Conservation (phyloP, 2,888 invertebrate genomes). For the Conops quadrifasciatus region DNA sequence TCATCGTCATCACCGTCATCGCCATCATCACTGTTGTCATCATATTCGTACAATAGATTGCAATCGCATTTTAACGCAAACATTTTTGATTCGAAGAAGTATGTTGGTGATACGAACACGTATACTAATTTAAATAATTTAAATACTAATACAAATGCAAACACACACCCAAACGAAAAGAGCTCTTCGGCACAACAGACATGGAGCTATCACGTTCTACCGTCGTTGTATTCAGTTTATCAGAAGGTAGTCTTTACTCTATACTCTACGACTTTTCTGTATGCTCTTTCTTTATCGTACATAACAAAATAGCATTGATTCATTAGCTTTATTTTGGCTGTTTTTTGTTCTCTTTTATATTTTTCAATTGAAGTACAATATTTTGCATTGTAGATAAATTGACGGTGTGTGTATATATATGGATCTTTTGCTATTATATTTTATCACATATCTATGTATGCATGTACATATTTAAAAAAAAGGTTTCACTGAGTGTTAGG, state of each 20-base stretch:
- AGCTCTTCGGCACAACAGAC: slow-evolving; percentile 68
- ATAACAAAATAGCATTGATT: background rate
- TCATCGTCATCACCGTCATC: slow-evolving; percentile 51
- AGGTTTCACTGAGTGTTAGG: too few species aligned
- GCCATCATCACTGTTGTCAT: slow-evolving; percentile 39
- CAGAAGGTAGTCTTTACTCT: slow-evolving; percentile 75
- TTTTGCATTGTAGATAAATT: background rate
- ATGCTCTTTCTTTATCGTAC: background rate
- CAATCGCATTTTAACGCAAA: slow-evolving; percentile 44
- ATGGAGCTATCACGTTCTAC: slow-evolving; percentile 87
- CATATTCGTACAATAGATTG: slow-evolving; percentile 43
- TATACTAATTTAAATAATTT: slow-evolving; percentile 41
- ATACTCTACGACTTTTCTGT: slow-evolving; percentile 25
- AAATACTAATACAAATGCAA: slow-evolving; percentile 48
- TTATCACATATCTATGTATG: too few species aligned
- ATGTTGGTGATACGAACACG: slow-evolving; percentile 59
- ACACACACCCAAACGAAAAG: slow-evolving; percentile 55
- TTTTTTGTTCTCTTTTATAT: slow-evolving; percentile 18
- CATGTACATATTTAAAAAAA: too few species aligned
- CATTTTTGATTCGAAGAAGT: slow-evolving; percentile 48
- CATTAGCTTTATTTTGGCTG: slow-evolving; percentile 4
- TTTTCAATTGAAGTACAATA: slow-evolving; percentile 17
- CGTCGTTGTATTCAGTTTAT: slow-evolving; percentile 82
- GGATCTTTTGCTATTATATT: too few species aligned
- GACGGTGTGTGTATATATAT: too few species aligned